Percentiles rank a stretch among this genome's conserved stretches.
phyloP scores from a whole-genome alignment of 2,888 invertebrate species.

The Acleris emargana region DNA sequence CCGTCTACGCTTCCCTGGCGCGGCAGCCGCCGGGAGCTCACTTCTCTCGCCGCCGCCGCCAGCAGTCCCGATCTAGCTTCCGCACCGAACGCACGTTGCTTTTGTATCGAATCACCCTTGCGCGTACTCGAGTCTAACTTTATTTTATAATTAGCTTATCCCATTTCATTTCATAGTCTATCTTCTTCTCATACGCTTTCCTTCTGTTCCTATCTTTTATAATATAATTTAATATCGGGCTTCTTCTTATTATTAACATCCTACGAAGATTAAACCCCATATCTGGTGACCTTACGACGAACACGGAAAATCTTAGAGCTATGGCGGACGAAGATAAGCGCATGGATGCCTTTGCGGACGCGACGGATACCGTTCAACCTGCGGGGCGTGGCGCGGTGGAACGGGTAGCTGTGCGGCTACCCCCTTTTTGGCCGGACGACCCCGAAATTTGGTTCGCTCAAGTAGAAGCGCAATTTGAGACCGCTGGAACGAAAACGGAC shows the following conservation, averaged over 20 bases:
- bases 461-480: constrained; percentile 12
- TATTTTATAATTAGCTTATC: no score
- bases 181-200: no score
- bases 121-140: no score
- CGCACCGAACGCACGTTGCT: no score
- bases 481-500: neutral
- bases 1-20: no score
- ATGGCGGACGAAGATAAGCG: neutral
- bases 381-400: constrained; percentile 4
- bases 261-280: neutral
- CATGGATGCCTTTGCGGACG: neutral
- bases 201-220: neutral
- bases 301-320: constrained; percentile 1
- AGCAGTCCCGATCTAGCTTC: no score
- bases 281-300: constrained; percentile 6
- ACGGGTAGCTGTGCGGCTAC: constrained; percentile 1
- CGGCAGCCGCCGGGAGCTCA: no score
- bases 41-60: no score
- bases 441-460: constrained; percentile 13
- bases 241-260: no score
- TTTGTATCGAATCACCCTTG: no score
- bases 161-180: no score
- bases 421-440: constrained; percentile 13
- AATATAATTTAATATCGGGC: neutral
- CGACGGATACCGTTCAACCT: neutral